Percentiles rank a stretch among this genome's conserved stretches.
These are phyloP conservation scores for Calephelis perditalis DNA, from an alignment of 2,888 invertebrate species.

Conservation along the genomic window DNA sequence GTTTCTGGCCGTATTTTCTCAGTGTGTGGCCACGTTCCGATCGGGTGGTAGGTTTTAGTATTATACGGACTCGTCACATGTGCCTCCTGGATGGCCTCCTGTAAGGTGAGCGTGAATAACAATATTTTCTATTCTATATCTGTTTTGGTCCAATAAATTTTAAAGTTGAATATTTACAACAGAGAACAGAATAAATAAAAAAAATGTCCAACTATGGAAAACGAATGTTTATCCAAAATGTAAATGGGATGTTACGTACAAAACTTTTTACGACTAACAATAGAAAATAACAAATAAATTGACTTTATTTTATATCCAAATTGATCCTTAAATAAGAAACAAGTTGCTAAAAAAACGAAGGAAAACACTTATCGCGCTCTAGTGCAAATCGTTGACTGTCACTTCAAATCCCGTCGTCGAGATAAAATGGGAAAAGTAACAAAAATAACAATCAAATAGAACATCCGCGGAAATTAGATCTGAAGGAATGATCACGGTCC, in stretches of 20 bases:
- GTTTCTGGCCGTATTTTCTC: too few species aligned
- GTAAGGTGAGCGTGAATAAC: too few species aligned
- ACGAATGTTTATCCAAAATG: not conserved
- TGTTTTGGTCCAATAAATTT: too few species aligned
- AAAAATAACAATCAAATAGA: constrained; percentile 78
- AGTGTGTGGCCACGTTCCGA: too few species aligned
- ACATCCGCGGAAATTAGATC: constrained; percentile 76
- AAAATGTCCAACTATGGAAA: not conserved
- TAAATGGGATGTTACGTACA: not conserved
- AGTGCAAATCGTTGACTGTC: constrained; percentile 75
- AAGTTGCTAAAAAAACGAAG: constrained; percentile 66
- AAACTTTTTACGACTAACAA: constrained; percentile 4
- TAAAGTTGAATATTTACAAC: too few species aligned
- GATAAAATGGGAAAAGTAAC: constrained; percentile 68
- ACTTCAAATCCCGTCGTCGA: constrained; percentile 66
- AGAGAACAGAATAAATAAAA: too few species aligned
- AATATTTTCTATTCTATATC: too few species aligned
- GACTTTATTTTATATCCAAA: constrained; percentile 28
- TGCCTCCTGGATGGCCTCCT: too few species aligned
- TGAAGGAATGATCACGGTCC: constrained; percentile 75
- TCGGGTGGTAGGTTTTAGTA: too few species aligned
- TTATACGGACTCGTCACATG: too few species aligned
- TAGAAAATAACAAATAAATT: constrained; percentile 20
- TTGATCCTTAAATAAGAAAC: constrained; percentile 48
- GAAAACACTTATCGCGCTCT: constrained; percentile 74